These are phyloP conservation scores for Trichopoda pennipes DNA, from an alignment of 2,888 invertebrate species.

Conservation along the genomic window DNA sequence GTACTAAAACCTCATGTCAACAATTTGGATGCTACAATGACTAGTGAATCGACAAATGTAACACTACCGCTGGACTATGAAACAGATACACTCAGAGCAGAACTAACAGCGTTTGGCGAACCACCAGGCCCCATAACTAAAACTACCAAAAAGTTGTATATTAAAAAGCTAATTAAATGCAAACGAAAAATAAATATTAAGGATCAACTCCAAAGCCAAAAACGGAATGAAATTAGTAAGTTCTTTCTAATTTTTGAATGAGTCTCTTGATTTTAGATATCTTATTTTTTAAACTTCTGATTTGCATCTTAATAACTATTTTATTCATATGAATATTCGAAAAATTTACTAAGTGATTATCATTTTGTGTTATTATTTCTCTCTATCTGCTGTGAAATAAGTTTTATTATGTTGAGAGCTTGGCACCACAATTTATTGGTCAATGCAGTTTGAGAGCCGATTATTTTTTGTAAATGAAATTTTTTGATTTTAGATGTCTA, in stretches of 20 bases:
- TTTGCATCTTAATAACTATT: no score
- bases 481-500: no score
- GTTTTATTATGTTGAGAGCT: no score
- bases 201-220: constrained; percentile 68
- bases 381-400: no score
- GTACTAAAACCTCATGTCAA: constrained; percentile 4
- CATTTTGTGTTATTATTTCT: no score
- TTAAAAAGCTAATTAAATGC: constrained; percentile 86
- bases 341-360: no score
- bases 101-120: constrained; percentile 86
- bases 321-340: no score
- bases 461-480: no score
- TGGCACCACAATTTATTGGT: no score
- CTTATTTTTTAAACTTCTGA: not conserved
- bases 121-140: constrained; percentile 87
- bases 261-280: not conserved
- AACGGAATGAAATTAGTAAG: constrained; percentile 71
- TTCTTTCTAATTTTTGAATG: not conserved
- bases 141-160: constrained; percentile 88
- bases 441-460: no score
- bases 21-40: constrained; percentile 76
- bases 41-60: constrained; percentile 82
- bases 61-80: constrained; percentile 86
- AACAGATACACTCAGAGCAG: constrained; percentile 85
- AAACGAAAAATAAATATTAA: constrained; percentile 76